These are phyloP conservation scores for Myrmecophaga tridactyla DNA, from an alignment of 2,113 vertebrate genomes.

Conservation along the genomic window DNA sequence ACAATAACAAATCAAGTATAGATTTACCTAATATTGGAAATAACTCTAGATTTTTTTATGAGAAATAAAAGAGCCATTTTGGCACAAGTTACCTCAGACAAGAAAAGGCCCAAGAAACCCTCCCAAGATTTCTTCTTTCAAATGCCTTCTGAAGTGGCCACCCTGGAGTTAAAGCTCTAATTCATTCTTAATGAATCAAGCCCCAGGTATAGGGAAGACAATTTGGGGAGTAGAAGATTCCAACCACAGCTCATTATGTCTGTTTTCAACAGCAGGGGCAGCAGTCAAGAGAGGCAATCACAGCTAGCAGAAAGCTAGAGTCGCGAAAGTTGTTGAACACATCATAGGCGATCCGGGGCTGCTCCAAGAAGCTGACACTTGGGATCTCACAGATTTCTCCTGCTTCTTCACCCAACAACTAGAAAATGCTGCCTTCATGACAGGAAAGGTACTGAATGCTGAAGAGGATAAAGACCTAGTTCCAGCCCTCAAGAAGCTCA, in stretches of 20 bases:
- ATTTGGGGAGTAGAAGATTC: not conserved
- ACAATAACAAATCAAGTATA: constrained; percentile 1
- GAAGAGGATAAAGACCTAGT: not conserved
- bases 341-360: not conserved
- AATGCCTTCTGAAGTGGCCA: not conserved
- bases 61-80: not conserved
- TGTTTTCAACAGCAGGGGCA: not conserved
- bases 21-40: not conserved
- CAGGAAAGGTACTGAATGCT: not conserved
- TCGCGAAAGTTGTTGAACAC: not conserved
- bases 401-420: not conserved
- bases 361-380: not conserved
- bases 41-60: not conserved
- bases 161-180: not conserved
- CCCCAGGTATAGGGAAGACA: not conserved
- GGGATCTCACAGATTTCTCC: not conserved
- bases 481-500: not conserved
- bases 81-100: not conserved
- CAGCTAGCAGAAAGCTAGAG: not conserved
- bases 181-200: not conserved
- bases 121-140: not conserved
- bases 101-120: constrained; percentile 17
- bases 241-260: not conserved
- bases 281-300: not conserved
- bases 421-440: not conserved